Evolutionary conservation across 2,797 vertebrate genomes (phyloP), one percentile per base, ranked within the genome.

Genomic region (Melanotaenia boesemani): DNA sequence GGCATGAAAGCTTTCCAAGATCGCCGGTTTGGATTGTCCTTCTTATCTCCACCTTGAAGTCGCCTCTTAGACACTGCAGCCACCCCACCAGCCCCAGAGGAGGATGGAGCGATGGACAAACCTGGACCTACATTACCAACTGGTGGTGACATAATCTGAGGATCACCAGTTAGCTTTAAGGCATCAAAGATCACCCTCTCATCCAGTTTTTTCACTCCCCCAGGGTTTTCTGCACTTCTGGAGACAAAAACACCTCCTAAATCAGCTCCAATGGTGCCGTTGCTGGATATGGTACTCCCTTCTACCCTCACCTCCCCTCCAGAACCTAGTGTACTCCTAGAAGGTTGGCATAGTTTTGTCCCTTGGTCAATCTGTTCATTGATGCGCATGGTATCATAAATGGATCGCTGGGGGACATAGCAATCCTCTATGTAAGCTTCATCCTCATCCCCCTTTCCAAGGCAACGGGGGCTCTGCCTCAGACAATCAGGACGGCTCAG

Each of bases 301-400:
- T 99, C 98, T 55, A 94, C 94, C 52, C 93, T 77, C 16, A 76
- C 62, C 57, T 92, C 94, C 61, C 96, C 96, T 15, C 96, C 96
- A 26, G 95, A 95, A 60, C 94, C 94, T 0, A 98, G 87, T 48
- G 96, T 98, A 87, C 96, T 97, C 90, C 98, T 96, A 34, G 97
- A 98, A 9, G 96, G 96, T 86, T 97, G 98, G 85, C 94, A 96
- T 71, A 97, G 94, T 91, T 98, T 99, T 63, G 96, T 93, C 55
- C 98, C 98, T 89, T 98, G 97, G 89, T 99, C 98, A 69, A 99
- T 99, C 86, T 99, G 98, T 88, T 99, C 98, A 52, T 99, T 99
- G 82, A 99, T 99, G 63, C 98, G 95, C 98, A 99, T 99, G 0
- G 98, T 99, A 82, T 99, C 98, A 20, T 99, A 99, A 60, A 99